Percentiles rank a stretch among this genome's conserved stretches.
These are phyloP conservation scores for Zygothrica quintamaculata DNA, from an alignment of 2,888 invertebrate species.

Conservation along the genomic window DNA sequence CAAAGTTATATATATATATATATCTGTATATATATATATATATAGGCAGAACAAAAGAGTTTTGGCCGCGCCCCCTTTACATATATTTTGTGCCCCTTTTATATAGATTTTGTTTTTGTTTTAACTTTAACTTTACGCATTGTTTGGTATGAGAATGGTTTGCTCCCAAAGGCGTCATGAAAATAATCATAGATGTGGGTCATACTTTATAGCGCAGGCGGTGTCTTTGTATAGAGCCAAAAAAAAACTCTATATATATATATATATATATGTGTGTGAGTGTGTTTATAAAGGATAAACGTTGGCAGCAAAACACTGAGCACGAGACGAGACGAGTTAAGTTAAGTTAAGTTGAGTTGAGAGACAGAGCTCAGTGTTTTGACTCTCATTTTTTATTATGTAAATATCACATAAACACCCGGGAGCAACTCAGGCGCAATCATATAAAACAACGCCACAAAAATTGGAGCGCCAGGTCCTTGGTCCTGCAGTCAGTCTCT, in stretches of 20 bases:
- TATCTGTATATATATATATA: constrained; percentile 13
- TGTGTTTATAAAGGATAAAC: constrained; percentile 68
- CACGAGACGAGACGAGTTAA: constrained; percentile 2
- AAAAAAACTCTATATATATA: too few relatives aligned
- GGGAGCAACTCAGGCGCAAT: constrained; percentile 74
- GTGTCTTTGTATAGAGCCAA: constrained; percentile 51
- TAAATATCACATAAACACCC: constrained; percentile 83
- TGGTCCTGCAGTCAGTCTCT: constrained; percentile 28
- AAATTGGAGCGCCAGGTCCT: constrained; percentile 44
- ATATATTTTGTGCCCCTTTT: constrained; percentile 45
- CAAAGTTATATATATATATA: constrained; percentile 10
- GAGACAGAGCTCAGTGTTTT: constrained; percentile 34
- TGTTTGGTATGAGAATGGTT: constrained; percentile 50
- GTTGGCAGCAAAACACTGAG: constrained; percentile 48
- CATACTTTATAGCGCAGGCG: constrained; percentile 55
- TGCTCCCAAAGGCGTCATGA: constrained; percentile 76
- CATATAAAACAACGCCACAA: constrained; percentile 68
- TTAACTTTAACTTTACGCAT: constrained; percentile 73
- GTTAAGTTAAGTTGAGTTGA: too few relatives aligned
- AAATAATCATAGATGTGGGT: constrained; percentile 82
- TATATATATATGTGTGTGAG: too few relatives aligned
- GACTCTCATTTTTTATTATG: constrained; percentile 82
- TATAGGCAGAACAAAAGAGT: constrained; percentile 29
- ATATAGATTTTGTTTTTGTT: constrained; percentile 45
- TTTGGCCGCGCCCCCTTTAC: constrained; percentile 23